These are phyloP conservation scores for Pherbina coryleti DNA, from an alignment of 2,888 invertebrate genomes.

Conservation along the genomic window DNA sequence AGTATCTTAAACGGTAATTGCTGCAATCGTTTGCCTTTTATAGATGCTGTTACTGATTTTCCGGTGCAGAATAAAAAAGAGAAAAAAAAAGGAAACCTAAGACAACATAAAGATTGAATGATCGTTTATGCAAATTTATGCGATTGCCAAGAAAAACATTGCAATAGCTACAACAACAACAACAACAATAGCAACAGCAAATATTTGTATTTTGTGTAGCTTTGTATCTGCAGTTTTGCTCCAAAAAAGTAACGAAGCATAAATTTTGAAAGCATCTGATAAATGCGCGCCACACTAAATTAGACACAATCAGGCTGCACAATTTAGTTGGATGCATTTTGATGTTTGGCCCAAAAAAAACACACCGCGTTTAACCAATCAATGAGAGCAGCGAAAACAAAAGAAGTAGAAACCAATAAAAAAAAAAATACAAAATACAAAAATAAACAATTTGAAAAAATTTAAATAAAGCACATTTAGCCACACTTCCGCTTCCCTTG, in stretches of 20 bases:
- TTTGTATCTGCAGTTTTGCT: conserved; percentile 6
- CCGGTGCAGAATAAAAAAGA: background rate
- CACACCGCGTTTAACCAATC: background rate
- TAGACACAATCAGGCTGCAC: conserved; percentile 27
- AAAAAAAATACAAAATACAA: background rate
- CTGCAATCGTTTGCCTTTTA: conserved; percentile 9
- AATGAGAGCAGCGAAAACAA: background rate
- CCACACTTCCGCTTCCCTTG: background rate
- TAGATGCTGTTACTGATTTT: background rate
- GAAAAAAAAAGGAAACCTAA: no score
- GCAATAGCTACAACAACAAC: conserved; percentile 15
- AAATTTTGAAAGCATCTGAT: conserved; percentile 33
- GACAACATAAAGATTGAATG: background rate
- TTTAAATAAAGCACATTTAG: background rate
- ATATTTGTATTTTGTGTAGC: background rate
- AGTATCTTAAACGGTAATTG: conserved; percentile 5
- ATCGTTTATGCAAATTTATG: conserved; percentile 32
- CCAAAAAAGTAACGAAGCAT: conserved; percentile 38
- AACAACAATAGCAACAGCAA: background rate
- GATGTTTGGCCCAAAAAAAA: background rate
- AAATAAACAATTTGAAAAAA: background rate
- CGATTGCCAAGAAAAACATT: background rate
- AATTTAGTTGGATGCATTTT: background rate
- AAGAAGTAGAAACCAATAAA: background rate
- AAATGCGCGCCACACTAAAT: conserved; percentile 31